phyloP scores from a whole-genome alignment of 2,888 invertebrate genomes.

The Orthosia gothica region DNA sequence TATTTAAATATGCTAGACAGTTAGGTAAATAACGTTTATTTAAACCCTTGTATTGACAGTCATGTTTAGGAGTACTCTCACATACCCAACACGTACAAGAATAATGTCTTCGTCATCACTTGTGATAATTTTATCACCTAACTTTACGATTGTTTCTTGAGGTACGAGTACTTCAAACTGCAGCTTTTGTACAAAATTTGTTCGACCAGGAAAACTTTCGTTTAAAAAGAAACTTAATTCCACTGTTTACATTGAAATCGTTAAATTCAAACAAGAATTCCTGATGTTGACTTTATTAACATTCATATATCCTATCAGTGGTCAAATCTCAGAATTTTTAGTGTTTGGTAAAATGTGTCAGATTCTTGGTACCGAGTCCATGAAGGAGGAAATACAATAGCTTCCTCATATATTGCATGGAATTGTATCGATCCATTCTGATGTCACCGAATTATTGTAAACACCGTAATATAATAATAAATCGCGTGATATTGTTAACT shows the following conservation, averaged over 20 bases:
- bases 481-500: too few species aligned
- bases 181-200: neutral
- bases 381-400: neutral
- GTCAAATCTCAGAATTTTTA: neutral
- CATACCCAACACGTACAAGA: slow-evolving; percentile 23
- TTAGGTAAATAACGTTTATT: slow-evolving; percentile 31
- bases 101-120: slow-evolving; percentile 25
- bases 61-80: slow-evolving; percentile 7
- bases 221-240: slow-evolving; percentile 5
- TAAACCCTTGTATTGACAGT: neutral
- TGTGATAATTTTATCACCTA: slow-evolving; percentile 41
- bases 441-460: too few species aligned
- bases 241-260: slow-evolving; percentile 32
- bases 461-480: too few species aligned
- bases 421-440: slow-evolving; percentile 6
- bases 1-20: neutral
- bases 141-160: slow-evolving; percentile 11
- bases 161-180: neutral
- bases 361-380: slow-evolving; percentile 21
- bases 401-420: neutral
- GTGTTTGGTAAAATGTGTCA: neutral
- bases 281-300: neutral
- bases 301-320: slow-evolving; percentile 20
- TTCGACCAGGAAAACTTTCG: slow-evolving; percentile 14
- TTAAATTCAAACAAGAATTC: slow-evolving; percentile 2